Percentiles rank a stretch among this genome's conserved stretches.
phyloP scores from a whole-genome alignment of 2,888 invertebrate species.

The Andrena minutula region DNA sequence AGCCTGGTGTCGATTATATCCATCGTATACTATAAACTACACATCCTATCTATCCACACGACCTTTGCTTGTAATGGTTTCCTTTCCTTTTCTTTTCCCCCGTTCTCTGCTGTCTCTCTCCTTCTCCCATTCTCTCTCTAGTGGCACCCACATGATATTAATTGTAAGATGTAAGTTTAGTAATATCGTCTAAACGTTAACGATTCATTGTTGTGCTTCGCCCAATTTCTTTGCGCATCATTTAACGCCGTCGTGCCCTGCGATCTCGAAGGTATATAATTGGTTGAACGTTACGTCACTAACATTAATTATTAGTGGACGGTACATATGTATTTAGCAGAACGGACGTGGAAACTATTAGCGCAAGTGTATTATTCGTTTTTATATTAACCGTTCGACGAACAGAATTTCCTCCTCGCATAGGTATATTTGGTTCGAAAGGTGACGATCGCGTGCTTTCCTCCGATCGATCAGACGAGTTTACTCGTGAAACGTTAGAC shows the following conservation, averaged over 20 bases:
- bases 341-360: not conserved
- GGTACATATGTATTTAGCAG: not conserved
- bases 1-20: slow-evolving; percentile 51
- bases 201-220: not conserved
- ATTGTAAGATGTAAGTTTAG: slow-evolving; percentile 21
- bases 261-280: slow-evolving; percentile 15
- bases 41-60: slow-evolving; percentile 49
- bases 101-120: not conserved
- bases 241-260: not conserved
- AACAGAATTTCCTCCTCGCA: not conserved
- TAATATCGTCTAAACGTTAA: not conserved
- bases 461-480: not conserved
- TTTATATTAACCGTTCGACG: not conserved
- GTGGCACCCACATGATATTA: slow-evolving; percentile 11
- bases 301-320: not conserved
- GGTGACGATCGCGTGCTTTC: not conserved
- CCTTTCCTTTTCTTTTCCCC: not conserved
- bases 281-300: not conserved
- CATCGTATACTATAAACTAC: slow-evolving; percentile 36
- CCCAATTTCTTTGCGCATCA: not conserved
- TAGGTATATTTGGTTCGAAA: not conserved
- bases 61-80: slow-evolving; percentile 8
- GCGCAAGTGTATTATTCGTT: not conserved
- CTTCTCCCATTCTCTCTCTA: slow-evolving; percentile 46
- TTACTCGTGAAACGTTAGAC: not conserved